Evolutionary conservation across 1,140 invertebrate species (phyloP).

Genomic region (Venturia canescens): DNA sequence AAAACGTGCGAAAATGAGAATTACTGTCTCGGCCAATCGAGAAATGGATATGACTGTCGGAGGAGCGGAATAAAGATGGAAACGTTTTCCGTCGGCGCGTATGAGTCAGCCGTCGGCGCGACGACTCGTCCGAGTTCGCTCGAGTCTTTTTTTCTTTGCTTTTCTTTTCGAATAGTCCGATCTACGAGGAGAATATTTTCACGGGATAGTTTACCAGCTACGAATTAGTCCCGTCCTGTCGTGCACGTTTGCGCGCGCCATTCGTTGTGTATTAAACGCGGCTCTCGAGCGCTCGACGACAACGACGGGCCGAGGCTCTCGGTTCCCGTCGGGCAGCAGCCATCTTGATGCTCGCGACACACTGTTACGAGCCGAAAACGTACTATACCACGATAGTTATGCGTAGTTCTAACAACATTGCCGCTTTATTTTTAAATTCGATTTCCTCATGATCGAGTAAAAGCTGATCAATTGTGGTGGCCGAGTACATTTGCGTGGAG

Average conservation of each 20-base stretch:
- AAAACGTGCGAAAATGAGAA: too few species aligned
- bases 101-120: too few species aligned
- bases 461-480: too few species aligned
- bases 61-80: too few species aligned
- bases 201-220: constrained; percentile 32
- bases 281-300: constrained; percentile 40
- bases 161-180: not conserved
- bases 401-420: not conserved
- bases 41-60: too few species aligned
- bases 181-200: constrained; percentile 42
- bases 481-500: too few species aligned
- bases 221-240: constrained; percentile 36
- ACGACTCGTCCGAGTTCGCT: constrained; percentile 27
- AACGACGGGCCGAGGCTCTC: constrained; percentile 50
- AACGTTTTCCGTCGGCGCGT: too few species aligned
- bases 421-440: not conserved
- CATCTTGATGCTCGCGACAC: constrained; percentile 67
- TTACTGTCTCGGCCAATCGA: too few species aligned
- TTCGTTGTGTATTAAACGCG: constrained; percentile 48
- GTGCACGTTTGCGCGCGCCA: constrained; percentile 50
- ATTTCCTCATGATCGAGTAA: not conserved
- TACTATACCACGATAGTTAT: constrained; percentile 11
- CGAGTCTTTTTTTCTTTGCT: constrained; percentile 39
- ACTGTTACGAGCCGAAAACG: constrained; percentile 34
- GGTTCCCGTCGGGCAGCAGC: constrained; percentile 69